Percentiles rank a stretch among this genome's conserved stretches.
These are phyloP conservation scores for Eulemur rubriventer DNA, from an alignment of 2,797 vertebrate genomes.

Conservation along the genomic window DNA sequence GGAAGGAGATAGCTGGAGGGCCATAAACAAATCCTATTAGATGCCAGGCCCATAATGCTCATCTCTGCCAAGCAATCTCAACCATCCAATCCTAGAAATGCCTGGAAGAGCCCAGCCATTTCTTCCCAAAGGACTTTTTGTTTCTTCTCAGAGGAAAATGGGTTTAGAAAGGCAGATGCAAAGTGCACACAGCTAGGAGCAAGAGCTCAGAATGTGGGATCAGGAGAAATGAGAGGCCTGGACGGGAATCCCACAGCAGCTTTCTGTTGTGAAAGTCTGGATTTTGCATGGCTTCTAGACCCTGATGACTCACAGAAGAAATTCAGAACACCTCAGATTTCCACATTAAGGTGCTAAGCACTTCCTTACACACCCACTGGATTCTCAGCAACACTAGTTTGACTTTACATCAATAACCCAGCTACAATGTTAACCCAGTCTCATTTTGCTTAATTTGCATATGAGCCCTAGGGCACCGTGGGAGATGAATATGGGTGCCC, in stretches of 20 bases:
- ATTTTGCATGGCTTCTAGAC: conserved; percentile 15
- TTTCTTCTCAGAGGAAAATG: conserved; percentile 56
- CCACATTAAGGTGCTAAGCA: neutral
- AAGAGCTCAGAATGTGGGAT: neutral
- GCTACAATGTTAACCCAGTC: neutral
- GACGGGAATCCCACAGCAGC: neutral
- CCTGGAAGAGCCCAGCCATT: neutral
- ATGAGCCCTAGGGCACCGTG: neutral
- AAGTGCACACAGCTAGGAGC: neutral
- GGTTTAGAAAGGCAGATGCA: conserved; percentile 22
- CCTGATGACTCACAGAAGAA: conserved; percentile 41
- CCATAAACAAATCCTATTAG: conserved; percentile 31
- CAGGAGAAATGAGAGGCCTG: neutral
- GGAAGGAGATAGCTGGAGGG: conserved; percentile 36
- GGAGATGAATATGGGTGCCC: neutral
- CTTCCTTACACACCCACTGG: neutral
- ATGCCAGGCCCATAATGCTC: neutral
- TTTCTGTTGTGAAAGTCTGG: conserved; percentile 38
- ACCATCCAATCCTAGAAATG: neutral
- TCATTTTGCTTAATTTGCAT: conserved; percentile 13
- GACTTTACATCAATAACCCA: neutral
- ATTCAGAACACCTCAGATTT: neutral
- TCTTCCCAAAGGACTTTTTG: conserved; percentile 20
- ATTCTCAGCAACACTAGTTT: neutral
- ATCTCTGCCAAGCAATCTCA: neutral